Conservation (phyloP, 2,113 vertebrate species). For the Urocolius indicus region DNA sequence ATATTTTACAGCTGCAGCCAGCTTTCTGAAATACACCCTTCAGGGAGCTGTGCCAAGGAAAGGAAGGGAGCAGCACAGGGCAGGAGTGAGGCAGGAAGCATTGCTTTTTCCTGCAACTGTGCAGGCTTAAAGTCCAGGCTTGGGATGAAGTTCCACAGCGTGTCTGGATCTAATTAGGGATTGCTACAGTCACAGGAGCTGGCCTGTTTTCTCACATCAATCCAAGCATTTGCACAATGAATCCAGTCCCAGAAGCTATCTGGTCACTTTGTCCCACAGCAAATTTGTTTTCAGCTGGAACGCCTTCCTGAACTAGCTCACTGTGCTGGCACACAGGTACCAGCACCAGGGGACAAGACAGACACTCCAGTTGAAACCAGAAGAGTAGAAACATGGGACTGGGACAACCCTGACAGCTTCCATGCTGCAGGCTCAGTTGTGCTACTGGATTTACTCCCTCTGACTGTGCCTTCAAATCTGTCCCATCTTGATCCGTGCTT, state of each 20-base stretch:
- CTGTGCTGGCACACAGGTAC: background rate
- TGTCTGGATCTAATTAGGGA: background rate
- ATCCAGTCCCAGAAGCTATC: background rate
- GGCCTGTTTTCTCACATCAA: background rate
- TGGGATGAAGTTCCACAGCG: background rate
- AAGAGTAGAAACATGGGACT: background rate
- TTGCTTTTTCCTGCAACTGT: background rate
- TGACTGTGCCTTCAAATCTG: background rate
- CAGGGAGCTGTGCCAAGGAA: background rate
- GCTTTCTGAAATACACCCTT: background rate
- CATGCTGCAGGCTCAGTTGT: rapidly evolving
- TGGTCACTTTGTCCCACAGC: background rate
- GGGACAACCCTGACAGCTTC: background rate
- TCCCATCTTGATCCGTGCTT: background rate
- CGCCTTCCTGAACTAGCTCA: background rate
- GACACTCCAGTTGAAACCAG: background rate
- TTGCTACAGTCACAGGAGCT: background rate
- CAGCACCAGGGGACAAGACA: background rate
- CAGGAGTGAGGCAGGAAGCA: background rate
- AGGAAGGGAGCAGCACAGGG: background rate
- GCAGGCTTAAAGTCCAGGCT: background rate
- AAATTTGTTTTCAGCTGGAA: background rate
- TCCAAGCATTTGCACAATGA: rapidly evolving
- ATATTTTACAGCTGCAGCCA: background rate
- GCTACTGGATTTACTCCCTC: background rate